Evolutionary conservation across 2,888 invertebrate species (phyloP).

Genomic region (Hirtodrosophila cameraria): DNA sequence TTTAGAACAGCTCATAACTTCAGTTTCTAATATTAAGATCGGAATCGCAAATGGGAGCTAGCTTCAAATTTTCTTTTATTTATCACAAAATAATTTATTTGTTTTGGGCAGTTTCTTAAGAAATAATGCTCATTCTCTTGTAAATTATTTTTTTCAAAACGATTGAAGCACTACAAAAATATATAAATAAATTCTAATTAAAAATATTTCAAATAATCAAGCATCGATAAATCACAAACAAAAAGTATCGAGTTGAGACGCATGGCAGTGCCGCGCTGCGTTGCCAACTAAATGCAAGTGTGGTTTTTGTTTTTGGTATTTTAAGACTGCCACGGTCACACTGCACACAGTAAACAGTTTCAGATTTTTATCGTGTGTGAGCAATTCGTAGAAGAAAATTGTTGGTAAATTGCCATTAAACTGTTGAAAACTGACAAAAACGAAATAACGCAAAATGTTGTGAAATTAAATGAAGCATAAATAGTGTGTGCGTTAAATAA

Average conservation of each 20-base stretch:
- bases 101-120: no score
- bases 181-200: no score
- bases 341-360: conserved; percentile 64
- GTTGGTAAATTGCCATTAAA: conserved; percentile 29
- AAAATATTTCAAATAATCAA: neutral
- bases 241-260: neutral
- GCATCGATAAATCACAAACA: conserved; percentile 9
- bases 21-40: no score
- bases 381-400: conserved; percentile 62
- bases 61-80: no score
- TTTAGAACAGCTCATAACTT: no score
- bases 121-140: no score
- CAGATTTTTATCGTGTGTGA: conserved; percentile 66
- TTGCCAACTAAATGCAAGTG: neutral
- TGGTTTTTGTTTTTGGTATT: conserved; percentile 23
- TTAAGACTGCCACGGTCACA: conserved; percentile 34
- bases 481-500: conserved; percentile 12
- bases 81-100: no score
- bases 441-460: conserved; percentile 9
- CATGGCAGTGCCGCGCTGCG: conserved; percentile 10
- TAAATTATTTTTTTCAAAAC: no score
- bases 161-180: no score
- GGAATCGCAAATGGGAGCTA: no score
- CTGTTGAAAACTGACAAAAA: conserved; percentile 11
- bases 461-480: conserved; percentile 3